Conservation (phyloP, 2,797 vertebrate genomes). For the Pristis pectinata region DNA sequence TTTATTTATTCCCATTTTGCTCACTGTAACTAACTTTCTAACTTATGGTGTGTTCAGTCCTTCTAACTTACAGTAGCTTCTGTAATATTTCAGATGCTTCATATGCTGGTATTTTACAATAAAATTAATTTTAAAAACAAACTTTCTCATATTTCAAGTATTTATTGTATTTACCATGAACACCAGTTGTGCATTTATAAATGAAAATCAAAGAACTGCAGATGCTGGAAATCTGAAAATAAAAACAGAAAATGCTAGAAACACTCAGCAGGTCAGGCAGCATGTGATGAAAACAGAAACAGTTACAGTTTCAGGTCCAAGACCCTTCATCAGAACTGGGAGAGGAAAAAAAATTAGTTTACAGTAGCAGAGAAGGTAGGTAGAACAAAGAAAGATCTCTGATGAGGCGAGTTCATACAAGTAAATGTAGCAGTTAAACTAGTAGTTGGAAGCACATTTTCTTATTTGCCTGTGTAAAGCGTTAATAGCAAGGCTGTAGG, state of each 20-base stretch:
- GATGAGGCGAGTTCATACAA: background rate
- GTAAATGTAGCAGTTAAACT: no score
- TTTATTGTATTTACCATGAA: background rate
- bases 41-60: background rate
- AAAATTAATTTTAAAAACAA: background rate
- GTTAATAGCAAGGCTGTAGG: no score
- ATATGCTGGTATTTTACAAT: slow-evolving; percentile 13
- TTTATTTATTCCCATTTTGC: background rate
- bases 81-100: background rate
- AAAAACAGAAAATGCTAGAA: no score
- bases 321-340: no score
- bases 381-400: background rate
- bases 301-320: no score
- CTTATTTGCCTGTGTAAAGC: no score
- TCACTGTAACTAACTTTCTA: background rate
- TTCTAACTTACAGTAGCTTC: background rate
- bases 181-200: background rate
- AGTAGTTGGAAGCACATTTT: no score
- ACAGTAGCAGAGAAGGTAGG: background rate
- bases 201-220: no score
- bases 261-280: no score
- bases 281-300: no score
- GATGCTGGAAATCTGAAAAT: no score
- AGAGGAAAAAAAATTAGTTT: no score
- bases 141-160: background rate